A percentile compares a stretch with the other conserved stretches of the same genome.
Evolutionary conservation across 1,140 invertebrate species (phyloP).

Genomic region (Aphis craccivora): DNA sequence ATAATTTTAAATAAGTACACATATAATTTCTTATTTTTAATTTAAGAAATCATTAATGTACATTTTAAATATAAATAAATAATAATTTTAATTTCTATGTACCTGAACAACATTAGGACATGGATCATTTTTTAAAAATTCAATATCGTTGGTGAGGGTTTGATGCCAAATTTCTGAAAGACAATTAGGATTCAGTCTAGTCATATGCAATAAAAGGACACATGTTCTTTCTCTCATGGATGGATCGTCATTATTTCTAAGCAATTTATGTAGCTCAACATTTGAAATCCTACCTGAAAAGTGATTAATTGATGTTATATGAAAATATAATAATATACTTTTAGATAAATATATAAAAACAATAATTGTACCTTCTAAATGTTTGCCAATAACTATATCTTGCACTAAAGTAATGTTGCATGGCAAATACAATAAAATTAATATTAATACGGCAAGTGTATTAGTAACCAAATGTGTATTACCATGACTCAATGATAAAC

Average conservation of each 20-base stretch:
- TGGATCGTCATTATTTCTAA: constrained; percentile 13
- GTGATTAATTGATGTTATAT: neutral
- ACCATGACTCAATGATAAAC: constrained; percentile 41
- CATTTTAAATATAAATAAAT: neutral
- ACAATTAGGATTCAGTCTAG: constrained; percentile 34
- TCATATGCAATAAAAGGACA: constrained; percentile 45
- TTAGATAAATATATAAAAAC: neutral
- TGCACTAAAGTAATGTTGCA: constrained; percentile 12
- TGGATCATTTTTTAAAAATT: constrained; percentile 39
- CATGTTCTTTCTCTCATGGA: constrained; percentile 52
- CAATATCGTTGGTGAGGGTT: constrained; percentile 53
- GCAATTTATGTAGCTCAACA: constrained; percentile 51
- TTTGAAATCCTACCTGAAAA: constrained; percentile 46
- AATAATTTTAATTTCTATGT: neutral
- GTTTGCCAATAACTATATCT: constrained; percentile 30
- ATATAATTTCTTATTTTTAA: neutral
- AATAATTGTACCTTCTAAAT: constrained; percentile 22
- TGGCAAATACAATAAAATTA: constrained; percentile 39
- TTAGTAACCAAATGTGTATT: constrained; percentile 35
- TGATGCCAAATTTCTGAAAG: constrained; percentile 39
- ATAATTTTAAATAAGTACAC: neutral
- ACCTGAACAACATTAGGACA: constrained; percentile 50
- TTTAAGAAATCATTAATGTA: neutral
- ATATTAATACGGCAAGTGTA: constrained; percentile 47
- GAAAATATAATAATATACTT: neutral